A percentile compares a stretch with the other conserved stretches of the same genome.
Conservation (phyloP, 1,140 invertebrate genomes). For the Neuroterus valhalla region DNA sequence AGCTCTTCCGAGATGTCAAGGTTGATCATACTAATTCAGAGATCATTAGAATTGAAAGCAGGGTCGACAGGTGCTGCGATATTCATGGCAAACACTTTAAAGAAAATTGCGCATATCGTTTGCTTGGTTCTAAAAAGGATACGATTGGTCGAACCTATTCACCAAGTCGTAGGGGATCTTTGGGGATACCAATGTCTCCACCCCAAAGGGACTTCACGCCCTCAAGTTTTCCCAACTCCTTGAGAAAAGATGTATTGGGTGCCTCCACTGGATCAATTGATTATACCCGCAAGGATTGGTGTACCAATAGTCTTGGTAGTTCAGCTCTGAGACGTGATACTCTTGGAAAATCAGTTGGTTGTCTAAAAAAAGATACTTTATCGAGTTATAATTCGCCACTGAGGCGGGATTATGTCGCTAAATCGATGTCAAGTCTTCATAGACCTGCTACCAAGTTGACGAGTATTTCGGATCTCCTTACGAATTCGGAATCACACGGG, state of each 20-base stretch:
- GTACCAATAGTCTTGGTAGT: slow-evolving; percentile 49
- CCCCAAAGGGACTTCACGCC: slow-evolving; percentile 79
- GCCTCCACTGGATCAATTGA: slow-evolving; percentile 74
- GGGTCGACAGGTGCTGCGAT: slow-evolving; percentile 78
- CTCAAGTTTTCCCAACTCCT: slow-evolving; percentile 80
- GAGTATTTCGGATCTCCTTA: slow-evolving; percentile 63
- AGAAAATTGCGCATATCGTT: slow-evolving; percentile 74
- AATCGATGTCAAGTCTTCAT: slow-evolving; percentile 68
- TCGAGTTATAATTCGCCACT: slow-evolving; percentile 72
- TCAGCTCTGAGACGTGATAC: slow-evolving; percentile 59
- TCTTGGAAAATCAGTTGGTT: slow-evolving; percentile 71
- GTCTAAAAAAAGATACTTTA: slow-evolving; percentile 74
- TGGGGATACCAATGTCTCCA: slow-evolving; percentile 76
- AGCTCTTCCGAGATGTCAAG: slow-evolving; percentile 81
- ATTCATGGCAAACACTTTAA: slow-evolving; percentile 81
- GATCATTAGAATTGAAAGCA: slow-evolving; percentile 75
- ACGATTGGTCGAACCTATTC: slow-evolving; percentile 54
- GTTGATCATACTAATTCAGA: slow-evolving; percentile 75
- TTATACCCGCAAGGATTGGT: slow-evolving; percentile 60
- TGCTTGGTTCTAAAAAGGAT: slow-evolving; percentile 66
- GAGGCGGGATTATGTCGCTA: slow-evolving; percentile 70
- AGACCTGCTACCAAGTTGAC: slow-evolving; percentile 60
- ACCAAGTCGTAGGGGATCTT: slow-evolving; percentile 75
- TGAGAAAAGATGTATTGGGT: slow-evolving; percentile 77
- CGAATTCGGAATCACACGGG: slow-evolving; percentile 37